These are phyloP conservation scores for Papilio gigon DNA, from an alignment of 2,888 invertebrate genomes.

Conservation along the genomic window DNA sequence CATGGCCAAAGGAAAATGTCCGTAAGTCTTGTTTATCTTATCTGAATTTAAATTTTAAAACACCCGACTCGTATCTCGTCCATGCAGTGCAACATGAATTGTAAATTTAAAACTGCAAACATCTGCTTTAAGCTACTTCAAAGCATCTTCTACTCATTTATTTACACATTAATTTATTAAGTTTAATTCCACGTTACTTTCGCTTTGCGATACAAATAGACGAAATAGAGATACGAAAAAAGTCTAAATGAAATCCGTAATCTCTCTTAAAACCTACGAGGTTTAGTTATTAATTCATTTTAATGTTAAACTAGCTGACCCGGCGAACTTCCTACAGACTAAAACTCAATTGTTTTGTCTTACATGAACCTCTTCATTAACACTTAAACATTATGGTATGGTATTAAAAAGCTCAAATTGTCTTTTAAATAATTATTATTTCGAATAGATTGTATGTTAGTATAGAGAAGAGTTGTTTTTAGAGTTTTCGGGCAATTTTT, in stretches of 20 bases:
- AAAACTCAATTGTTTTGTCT: too few species aligned
- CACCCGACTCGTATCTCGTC: constrained; percentile 37
- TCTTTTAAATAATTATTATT: too few species aligned
- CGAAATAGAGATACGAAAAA: background rate
- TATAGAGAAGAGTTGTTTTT: too few species aligned
- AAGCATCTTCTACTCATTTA: constrained; percentile 12
- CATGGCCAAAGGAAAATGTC: constrained; percentile 33
- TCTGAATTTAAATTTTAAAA: constrained; percentile 40
- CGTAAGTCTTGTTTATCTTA: constrained; percentile 41
- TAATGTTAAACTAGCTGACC: too few species aligned
- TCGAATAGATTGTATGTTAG: too few species aligned
- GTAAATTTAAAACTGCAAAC: constrained; percentile 36
- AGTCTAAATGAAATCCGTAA: background rate
- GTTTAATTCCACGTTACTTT: background rate
- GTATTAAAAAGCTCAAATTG: too few species aligned
- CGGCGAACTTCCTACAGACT: too few species aligned
- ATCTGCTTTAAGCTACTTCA: constrained; percentile 14
- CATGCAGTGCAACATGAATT: constrained; percentile 38
- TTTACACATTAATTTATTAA: constrained; percentile 9
- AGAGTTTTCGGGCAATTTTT: too few species aligned
- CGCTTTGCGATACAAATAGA: background rate
- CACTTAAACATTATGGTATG: too few species aligned
- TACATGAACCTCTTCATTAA: too few species aligned
- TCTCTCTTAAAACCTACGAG: too few species aligned
- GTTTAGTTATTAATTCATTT: too few species aligned